These are phyloP conservation scores for Patiria pectinifera DNA, from an alignment of 53 echinoderm and acorn worm genomes.

Conservation along the genomic window DNA sequence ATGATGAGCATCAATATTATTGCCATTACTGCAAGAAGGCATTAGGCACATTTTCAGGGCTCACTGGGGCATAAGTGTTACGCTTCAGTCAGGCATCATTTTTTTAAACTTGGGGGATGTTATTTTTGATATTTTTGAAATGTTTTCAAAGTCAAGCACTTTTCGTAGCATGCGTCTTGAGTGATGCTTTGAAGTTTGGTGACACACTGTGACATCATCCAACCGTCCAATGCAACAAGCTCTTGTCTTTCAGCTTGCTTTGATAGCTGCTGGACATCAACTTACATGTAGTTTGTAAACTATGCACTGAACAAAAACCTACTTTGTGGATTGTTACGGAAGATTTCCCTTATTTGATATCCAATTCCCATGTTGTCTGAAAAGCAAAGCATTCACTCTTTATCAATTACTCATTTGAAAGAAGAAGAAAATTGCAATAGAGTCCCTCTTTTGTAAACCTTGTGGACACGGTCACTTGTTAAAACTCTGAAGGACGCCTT, in stretches of 20 bases:
- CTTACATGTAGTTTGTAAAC: not conserved
- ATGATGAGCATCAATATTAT: constrained; percentile 57
- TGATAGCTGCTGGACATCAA: not conserved
- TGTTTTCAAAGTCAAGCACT: no score
- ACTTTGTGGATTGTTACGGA: not conserved
- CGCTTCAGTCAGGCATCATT: not conserved
- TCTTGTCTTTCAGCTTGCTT: not conserved
- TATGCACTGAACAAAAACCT: not conserved
- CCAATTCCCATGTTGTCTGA: not conserved
- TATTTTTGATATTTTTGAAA: no score
- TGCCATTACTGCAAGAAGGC: constrained; percentile 45
- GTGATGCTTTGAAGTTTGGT: not conserved
- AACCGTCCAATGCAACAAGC: no score
- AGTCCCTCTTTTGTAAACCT: not conserved
- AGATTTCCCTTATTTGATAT: not conserved
- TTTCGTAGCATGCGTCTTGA: not conserved
- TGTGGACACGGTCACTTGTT: constrained; percentile 16
- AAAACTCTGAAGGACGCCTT: constrained; percentile 52
- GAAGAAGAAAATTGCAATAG: not conserved
- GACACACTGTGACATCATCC: not conserved
- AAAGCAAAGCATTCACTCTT: constrained; percentile 7
- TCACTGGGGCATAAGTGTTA: constrained; percentile 13
- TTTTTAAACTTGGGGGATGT: not conserved
- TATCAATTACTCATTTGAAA: constrained; percentile 8
- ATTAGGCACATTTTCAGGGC: constrained; percentile 16